Conservation (phyloP, 92 coral and sea anemone genomes). For the Zoanthus sansibaricus region DNA sequence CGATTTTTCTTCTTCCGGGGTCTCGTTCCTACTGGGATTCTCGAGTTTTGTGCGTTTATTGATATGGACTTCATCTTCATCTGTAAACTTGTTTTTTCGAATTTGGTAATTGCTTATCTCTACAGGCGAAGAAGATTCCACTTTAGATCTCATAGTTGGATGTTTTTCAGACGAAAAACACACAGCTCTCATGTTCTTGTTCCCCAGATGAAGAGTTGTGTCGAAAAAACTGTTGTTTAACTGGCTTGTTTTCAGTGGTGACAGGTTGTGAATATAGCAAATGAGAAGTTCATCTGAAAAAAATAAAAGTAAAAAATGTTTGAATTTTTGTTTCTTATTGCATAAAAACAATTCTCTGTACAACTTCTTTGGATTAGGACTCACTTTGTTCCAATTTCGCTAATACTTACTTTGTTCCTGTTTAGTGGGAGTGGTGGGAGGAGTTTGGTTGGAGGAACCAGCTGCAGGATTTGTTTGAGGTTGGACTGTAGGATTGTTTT, state of each 20-base stretch:
- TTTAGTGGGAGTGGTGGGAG: slow-evolving; percentile 61
- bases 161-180: slow-evolving; percentile 50
- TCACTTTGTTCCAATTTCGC: slow-evolving; percentile 35
- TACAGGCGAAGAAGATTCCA: slow-evolving; percentile 22
- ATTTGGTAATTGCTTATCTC: slow-evolving; percentile 44
- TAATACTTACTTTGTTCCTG: slow-evolving; percentile 61
- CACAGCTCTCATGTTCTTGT: slow-evolving; percentile 59
- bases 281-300: slow-evolving; percentile 54
- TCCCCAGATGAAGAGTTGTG: slow-evolving; percentile 52
- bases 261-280: slow-evolving; percentile 64
- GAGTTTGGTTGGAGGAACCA: slow-evolving; percentile 48
- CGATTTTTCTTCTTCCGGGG: slow-evolving; percentile 37
- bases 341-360: slow-evolving; percentile 40
- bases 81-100: slow-evolving; percentile 35
- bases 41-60: slow-evolving; percentile 46
- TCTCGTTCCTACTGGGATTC: slow-evolving; percentile 35
- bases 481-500: slow-evolving; percentile 8
- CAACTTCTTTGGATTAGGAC: slow-evolving; percentile 44
- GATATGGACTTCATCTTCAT: slow-evolving; percentile 51
- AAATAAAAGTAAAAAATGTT: not conserved
- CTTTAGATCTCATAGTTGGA: slow-evolving; percentile 28
- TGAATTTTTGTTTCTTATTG: slow-evolving; percentile 30
- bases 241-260: slow-evolving; percentile 67
- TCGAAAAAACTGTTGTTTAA: slow-evolving; percentile 63
- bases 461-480: slow-evolving; percentile 41